These are phyloP conservation scores for Synodontis membranacea DNA, from an alignment of 2,113 vertebrate species.

Conservation along the genomic window DNA sequence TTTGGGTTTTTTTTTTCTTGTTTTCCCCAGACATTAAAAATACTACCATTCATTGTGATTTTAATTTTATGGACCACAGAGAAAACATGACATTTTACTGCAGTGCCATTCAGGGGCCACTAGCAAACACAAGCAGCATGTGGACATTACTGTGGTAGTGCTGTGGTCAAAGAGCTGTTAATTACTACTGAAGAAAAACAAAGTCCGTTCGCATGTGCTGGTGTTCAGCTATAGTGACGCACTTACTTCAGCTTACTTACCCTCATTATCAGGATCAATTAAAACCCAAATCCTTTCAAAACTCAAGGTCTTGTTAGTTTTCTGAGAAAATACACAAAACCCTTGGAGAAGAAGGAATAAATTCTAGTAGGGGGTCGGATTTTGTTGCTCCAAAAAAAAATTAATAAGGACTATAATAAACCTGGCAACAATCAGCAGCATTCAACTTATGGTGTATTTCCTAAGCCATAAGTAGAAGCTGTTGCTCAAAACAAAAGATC, in stretches of 20 bases:
- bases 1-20: background rate
- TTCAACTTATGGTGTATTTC: slow-evolving; percentile 56
- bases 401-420: slow-evolving; percentile 65
- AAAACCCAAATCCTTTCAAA: slow-evolving; percentile 72
- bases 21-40: slow-evolving; percentile 31
- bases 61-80: slow-evolving; percentile 23
- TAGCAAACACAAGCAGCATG: slow-evolving; percentile 4
- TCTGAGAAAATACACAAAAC: slow-evolving; percentile 60
- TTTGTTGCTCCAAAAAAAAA: slow-evolving; percentile 64
- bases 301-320: slow-evolving; percentile 61
- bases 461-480: slow-evolving; percentile 35
- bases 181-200: slow-evolving; percentile 58
- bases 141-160: background rate
- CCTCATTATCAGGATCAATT: slow-evolving; percentile 69
- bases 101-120: background rate
- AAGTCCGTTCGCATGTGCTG: slow-evolving; percentile 58
- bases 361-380: slow-evolving; percentile 54
- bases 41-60: background rate
- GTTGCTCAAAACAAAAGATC: slow-evolving; percentile 58
- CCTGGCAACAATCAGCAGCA: slow-evolving; percentile 61
- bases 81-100: background rate
- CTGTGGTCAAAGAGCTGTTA: slow-evolving; percentile 30
- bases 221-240: slow-evolving; percentile 58
- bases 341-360: slow-evolving; percentile 54
- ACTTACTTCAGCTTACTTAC: slow-evolving; percentile 73